These are phyloP conservation scores for Sebastes diaconus DNA, from an alignment of 2,797 vertebrate genomes.

Conservation along the genomic window DNA sequence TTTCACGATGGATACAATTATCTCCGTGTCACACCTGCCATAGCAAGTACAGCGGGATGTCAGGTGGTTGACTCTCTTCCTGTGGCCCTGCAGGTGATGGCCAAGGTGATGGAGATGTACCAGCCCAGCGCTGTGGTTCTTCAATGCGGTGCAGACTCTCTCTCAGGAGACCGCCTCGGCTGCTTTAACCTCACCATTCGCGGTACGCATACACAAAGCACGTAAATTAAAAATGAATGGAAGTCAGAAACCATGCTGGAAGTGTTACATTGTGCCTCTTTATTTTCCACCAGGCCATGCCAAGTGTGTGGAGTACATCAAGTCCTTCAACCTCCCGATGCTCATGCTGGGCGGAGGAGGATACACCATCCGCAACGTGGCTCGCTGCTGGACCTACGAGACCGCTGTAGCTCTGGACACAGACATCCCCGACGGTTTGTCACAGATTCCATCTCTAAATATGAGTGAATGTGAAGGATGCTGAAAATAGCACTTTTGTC, in stretches of 20 bases:
- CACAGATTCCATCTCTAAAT: background rate
- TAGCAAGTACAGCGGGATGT: too few species aligned
- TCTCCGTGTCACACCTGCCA: background rate
- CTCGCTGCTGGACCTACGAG: conserved; percentile 94
- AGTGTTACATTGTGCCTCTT: background rate
- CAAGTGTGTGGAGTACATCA: conserved; percentile 94
- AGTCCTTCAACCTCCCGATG: conserved; percentile 92
- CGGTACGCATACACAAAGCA: conserved; percentile 70
- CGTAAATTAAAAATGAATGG: background rate
- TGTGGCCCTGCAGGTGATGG: conserved; percentile 86
- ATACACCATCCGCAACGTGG: conserved; percentile 95
- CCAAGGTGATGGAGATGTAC: conserved; percentile 98
- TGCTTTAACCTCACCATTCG: conserved; percentile 97
- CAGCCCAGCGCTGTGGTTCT: conserved; percentile 95
- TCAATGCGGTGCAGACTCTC: conserved; percentile 94
- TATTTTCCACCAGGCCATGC: conserved; percentile 83
- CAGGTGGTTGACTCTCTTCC: background rate
- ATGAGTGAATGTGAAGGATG: background rate
- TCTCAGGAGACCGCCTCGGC: conserved; percentile 93
- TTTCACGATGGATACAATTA: too few species aligned
- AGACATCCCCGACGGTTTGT: conserved; percentile 90
- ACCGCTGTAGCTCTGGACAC: conserved; percentile 93
- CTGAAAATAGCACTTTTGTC: too few species aligned
- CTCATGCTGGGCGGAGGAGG: conserved; percentile 96
- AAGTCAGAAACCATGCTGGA: background rate